Percentiles rank a stretch among this genome's conserved stretches.
Evolutionary conservation across 1,140 invertebrate genomes (phyloP).

Genomic region (Cyphomyrmex costatus): DNA sequence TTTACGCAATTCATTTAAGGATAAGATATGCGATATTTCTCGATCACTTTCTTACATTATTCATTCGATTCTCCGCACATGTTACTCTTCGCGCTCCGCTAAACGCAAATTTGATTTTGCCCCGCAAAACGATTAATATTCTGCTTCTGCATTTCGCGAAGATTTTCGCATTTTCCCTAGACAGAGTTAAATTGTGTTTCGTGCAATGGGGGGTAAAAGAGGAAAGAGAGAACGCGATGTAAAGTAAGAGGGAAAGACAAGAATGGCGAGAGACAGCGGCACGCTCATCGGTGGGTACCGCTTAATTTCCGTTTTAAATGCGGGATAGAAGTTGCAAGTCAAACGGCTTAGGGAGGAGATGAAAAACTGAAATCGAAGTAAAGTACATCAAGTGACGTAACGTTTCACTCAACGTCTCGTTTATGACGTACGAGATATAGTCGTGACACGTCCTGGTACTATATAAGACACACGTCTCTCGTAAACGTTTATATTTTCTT

Average conservation of each 20-base stretch:
- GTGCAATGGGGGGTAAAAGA: constrained; percentile 12
- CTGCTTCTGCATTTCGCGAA: constrained; percentile 14
- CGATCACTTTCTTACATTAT: background rate
- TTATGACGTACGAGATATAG: constrained; percentile 8
- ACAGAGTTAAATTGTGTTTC: constrained; percentile 69
- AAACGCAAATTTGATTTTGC: constrained; percentile 32
- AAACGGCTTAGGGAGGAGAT: constrained; percentile 51
- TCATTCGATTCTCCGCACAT: background rate
- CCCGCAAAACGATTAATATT: constrained; percentile 44
- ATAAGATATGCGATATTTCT: background rate
- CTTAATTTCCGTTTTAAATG: constrained; percentile 77
- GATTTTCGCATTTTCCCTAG: constrained; percentile 51
- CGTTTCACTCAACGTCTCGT: constrained; percentile 39
- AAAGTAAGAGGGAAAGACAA: constrained; percentile 1
- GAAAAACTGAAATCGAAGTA: constrained; percentile 73
- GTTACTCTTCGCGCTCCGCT: background rate
- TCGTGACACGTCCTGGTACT: no score
- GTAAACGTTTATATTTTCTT: background rate
- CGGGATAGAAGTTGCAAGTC: constrained; percentile 63
- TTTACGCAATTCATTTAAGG: background rate
- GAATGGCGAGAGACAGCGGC: constrained; percentile 32
- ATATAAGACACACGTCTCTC: background rate
- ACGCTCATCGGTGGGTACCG: constrained; percentile 26
- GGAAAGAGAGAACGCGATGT: background rate
- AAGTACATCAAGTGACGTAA: background rate